Evolutionary conservation across 2,113 vertebrate species (phyloP), one percentile per base, ranked within the genome.

Genomic region (Paratilapia polleni): DNA sequence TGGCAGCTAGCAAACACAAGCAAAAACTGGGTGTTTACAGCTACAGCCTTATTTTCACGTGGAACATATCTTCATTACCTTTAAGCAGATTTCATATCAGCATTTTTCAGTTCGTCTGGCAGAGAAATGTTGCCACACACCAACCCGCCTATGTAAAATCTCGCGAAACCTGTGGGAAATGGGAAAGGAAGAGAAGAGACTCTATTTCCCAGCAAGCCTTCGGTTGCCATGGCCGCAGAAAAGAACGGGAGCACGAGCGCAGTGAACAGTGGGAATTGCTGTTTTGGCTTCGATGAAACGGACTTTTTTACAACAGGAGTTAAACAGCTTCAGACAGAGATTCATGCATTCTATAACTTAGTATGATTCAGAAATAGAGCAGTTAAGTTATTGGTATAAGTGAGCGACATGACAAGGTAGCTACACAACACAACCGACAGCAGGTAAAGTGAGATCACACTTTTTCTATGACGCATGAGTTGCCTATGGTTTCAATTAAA

Each of bases 131-230:
- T 88, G 81, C 87, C 89, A 84, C 91, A 92, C 84, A 78, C 84
- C 84, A 85, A 63, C 76, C 89, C 81, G 86, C 88, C 87, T 81
- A 26, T 41, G 88, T 47, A 91, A 73, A 93, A 88, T 93, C 92
- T 94, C 90, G 93, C 95, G 91, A 94, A 90, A 94, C 83, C 89
- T 92, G 81, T 79, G 91, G 85, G 87, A 88, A 94, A 88, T 81
- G 62, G 77, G 84, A 83, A 87, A 22, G 59, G 11, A 52, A 17
- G 7, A 2, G 43, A 24, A 52, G 70, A 77, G 77, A 93, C 93
- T 93, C 75, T 0, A 85, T 1, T 77, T 93, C 93, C 92, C 94
- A 81, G 66, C 4, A 59, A 79, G 86, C 83, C 49, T 1, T 11
- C 4, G 13, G 41, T 34, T 1, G 6, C 31, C 8, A 43, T 63